Base-by-base conservation (phyloP, 1,140 invertebrate genomes). In the Zaprionus camerounensis region DNA sequence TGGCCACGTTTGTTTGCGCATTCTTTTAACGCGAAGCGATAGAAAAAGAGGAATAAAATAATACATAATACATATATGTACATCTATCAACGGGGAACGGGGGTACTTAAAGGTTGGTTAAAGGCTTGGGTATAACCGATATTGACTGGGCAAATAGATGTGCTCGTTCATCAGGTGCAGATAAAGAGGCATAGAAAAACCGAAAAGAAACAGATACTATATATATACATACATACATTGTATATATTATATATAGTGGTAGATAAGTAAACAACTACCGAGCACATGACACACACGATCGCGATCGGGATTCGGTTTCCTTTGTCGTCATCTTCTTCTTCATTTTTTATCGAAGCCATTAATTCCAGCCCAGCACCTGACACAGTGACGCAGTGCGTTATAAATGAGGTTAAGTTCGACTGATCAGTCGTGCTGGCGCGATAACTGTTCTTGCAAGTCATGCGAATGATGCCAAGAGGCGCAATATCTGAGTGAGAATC, bases 191-290 rank as follows among this genome's bases (percentile, higher is more conserved):
- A 49, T 41, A 63, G 57, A 61, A 38, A 73, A 20, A 49, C 41
- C 41, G 41, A 58, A 38, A 53, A 28, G 4, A 46, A 56, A 28
- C 17, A 20, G 1, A 31, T 46, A 56, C 13, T n/a, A 26, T 62
- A 26, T 13, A n/a, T 28, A 62, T 26, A 24, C 24, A 41, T 46
- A n/a, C 22, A 55, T 55, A 55, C 3, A 17, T 20, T 51, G 28
- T 49, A 22, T 22, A 49, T 36, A 53, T 67, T 67, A 44, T 41
- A 44, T 49, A 65, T 28, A 53, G 15, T 17, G 24, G 20, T 17
- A n/a, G 70, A 70, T 78, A 69, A 75, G 66, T 59, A 75, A 78
- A 75, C 49, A 69, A 66, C 62, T 67, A 71, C 56, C 63, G n/a
- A 66, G 49, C 38, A 67, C 55, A 11, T 53, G 38, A 41, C 76